Evolutionary conservation across 2,888 invertebrate genomes (phyloP), one percentile per base, ranked within the genome.

Genomic region (Cantharis nigra): DNA sequence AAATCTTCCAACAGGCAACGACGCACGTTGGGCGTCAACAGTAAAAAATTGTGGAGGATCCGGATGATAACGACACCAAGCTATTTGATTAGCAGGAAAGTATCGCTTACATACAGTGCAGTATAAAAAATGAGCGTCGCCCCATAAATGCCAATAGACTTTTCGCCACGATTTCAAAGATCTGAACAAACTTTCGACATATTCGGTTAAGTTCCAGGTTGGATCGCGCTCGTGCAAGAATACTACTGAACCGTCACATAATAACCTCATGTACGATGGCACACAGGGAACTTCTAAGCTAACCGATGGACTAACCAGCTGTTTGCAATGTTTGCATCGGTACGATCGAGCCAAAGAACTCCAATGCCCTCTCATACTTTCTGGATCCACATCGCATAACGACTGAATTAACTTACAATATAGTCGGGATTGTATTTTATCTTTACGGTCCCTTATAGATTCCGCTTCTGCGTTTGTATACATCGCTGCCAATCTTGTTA

Each of bases 61-160:
- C n/a, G 93, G 92, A 89, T 96, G 96, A 86, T 93, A 94, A 9
- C 93, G 92, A 83, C 96, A 96, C 94, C 95, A 95, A 80, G 92
- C 92, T 90, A 95, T 93, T 90, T 94, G 90, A 85, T 94, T 93
- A 1, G 93, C 92, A 0, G 96, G 94, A 85, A 95, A 96, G 86
- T 92, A 92, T 49, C 91, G 91, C 84, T 95, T 94, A 85, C 97
- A 97, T 2, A 92, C 91, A 70, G 92, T 92, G 85, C 98, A 98
- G 77, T 92, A 92, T 23, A 98, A 90, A 88, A 94, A 96, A 88
- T 98, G 98, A 80, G 96, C 94, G 84, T 95, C 94, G 0, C 96
- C 96, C 98, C 98, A 98, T 69, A 98, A 89, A 65, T 95, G 92
- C 98, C 98, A 98, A 89, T 98, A 98, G 3, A 97, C 84, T 76